A percentile compares a stretch with the other conserved stretches of the same genome.
Conservation (phyloP, 2,888 invertebrate genomes). For the Taphrorychus bicolor region DNA sequence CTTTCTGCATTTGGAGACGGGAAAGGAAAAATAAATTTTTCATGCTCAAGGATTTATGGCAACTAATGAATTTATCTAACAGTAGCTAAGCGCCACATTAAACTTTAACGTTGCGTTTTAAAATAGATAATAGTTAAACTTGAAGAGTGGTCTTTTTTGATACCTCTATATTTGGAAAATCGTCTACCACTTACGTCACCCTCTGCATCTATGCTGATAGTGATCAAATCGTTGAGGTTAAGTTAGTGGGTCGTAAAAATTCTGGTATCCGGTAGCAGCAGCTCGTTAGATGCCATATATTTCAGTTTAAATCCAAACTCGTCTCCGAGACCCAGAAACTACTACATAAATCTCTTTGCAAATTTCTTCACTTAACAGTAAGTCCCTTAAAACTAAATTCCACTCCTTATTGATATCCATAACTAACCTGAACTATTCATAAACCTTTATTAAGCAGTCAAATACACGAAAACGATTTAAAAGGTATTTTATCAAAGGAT, state of each 20-base stretch:
- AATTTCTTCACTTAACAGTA: no score
- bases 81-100: no score
- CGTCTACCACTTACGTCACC: not conserved
- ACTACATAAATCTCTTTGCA: not conserved
- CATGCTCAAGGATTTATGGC: no score
- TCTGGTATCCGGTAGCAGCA: not conserved
- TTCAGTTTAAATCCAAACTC: not conserved
- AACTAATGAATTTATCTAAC: no score
- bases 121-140: no score
- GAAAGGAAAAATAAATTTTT: not conserved
- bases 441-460: not conserved
- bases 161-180: not conserved
- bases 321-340: not conserved
- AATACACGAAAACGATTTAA: not conserved
- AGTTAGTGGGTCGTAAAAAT: not conserved
- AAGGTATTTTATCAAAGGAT: not conserved
- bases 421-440: no score
- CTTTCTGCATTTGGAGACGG: slow-evolving; percentile 11
- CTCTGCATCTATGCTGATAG: not conserved
- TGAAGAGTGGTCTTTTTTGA: no score
- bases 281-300: not conserved
- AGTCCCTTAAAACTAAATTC: no score
- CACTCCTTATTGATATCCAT: no score
- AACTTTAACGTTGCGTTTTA: no score
- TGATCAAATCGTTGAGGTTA: not conserved